Base-by-base conservation (phyloP, 2,113 vertebrate genomes). In the Dolichallabes microphthalmus region DNA sequence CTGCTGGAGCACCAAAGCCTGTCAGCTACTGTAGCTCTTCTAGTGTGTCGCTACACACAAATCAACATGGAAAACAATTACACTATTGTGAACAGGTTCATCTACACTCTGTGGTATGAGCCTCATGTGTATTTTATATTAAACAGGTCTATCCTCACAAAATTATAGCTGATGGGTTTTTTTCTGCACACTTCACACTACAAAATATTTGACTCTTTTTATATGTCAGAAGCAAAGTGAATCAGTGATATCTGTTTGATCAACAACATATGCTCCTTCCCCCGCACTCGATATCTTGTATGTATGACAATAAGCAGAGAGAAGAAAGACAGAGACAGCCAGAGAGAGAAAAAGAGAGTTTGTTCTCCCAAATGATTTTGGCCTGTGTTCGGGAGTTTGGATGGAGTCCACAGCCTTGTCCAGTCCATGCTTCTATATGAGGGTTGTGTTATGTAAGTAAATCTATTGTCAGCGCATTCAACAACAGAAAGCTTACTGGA, bases 381-480 rank as follows among this genome's bases (percentile, higher is more conserved):
- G 93, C 89, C 89, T 32, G 13, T 92, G 93, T 86, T 80, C 83
- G 86, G 82, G 87, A 86, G 82, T 89, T 88, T 94, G 93, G 93
- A 93, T 84, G 22, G 30, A 20, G 12, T 89, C 92, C 79, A 82
- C 93, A 94, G 88, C 88, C 90, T 85, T 83, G 58, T 86, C 87
- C 63, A 83, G 82, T 89, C 90, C 88, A 86, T 90, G 85, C 90
- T 93, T 94, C 93, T 92, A 94, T 93, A 93, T 92, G 90, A 89
- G 93, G 91, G 69, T 88, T 92, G 92, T 89, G 90, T 94, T 93
- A 94, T 94, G 93, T 92, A 94, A 93, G 92, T 86, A 86, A 92
- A 92, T 93, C 92, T 93, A 92, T 93, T 95, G 93, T 94, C 90
- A 88, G 76, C 88, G 78, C 90, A 87, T 88, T 86, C 91, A 93